Percentiles rank a stretch among this genome's conserved stretches.
Evolutionary conservation across 2,888 invertebrate species (phyloP).

Genomic region (Pomacea canaliculata): DNA sequence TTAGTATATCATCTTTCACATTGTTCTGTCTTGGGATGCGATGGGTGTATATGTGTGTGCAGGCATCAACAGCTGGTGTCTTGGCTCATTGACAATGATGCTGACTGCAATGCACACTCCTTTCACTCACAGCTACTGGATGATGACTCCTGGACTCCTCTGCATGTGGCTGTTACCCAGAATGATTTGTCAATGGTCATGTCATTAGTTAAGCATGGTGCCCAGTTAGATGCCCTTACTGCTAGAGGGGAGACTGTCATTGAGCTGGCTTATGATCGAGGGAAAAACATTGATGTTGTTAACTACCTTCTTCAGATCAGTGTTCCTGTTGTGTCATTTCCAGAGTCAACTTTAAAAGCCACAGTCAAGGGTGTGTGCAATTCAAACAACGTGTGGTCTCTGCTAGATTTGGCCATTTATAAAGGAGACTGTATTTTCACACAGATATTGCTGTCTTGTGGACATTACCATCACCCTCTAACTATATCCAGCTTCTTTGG

Average conservation of each 20-base stretch:
- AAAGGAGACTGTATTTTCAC: background rate
- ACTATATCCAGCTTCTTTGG: background rate
- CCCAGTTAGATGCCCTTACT: background rate
- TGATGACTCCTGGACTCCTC: conserved; percentile 16
- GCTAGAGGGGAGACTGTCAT: conserved; percentile 13
- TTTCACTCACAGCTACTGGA: conserved; percentile 9
- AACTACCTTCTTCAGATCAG: conserved; percentile 10
- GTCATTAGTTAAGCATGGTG: conserved; percentile 7
- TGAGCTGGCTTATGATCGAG: background rate
- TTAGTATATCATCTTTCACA: too few relatives aligned
- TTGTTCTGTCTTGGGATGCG: too few relatives aligned
- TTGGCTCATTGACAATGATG: conserved; percentile 12
- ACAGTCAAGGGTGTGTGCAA: background rate
- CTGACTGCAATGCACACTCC: conserved; percentile 6
- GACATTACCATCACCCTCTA: background rate
- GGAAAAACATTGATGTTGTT: background rate
- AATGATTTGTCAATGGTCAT: conserved; percentile 1
- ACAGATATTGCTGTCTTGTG: conserved; percentile 1
- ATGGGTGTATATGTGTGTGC: too few relatives aligned
- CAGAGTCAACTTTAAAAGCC: background rate
- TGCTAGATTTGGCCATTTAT: conserved; percentile 10
- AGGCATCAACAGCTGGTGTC: background rate
- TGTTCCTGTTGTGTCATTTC: conserved; percentile 1
- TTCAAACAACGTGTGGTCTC: background rate
- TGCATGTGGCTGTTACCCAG: conserved; percentile 9